Conservation (phyloP, 2,888 invertebrate species). For the Caenorhabditis angaria region DNA sequence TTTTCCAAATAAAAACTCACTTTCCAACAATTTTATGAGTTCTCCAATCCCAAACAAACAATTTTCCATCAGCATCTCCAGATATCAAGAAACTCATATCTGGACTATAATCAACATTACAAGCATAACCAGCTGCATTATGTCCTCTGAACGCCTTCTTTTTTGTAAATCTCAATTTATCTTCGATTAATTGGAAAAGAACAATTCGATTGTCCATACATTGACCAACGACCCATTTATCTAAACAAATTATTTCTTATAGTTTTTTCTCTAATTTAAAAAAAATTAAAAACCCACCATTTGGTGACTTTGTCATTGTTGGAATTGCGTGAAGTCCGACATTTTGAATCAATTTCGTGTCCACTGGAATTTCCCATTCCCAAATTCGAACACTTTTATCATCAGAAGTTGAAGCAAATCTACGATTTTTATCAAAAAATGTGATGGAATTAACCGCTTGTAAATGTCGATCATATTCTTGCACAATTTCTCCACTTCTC, state of each 20-base stretch:
- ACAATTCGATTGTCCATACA: conserved; percentile 98
- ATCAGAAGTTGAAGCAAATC: conserved; percentile 98
- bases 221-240: conserved; percentile 98
- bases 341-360: conserved; percentile 99
- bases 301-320: conserved; percentile 90
- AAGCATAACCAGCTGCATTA: conserved; percentile 99
- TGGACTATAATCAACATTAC: conserved; percentile 93
- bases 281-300: conserved; percentile 76
- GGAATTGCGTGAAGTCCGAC: conserved; percentile 99
- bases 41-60: conserved; percentile 99
- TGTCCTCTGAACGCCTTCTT: conserved; percentile 97
- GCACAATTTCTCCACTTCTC: conserved; percentile 87
- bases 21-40: conserved; percentile 94
- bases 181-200: conserved; percentile 93
- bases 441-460: conserved; percentile 99
- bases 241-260: conserved; percentile 63
- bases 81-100: conserved; percentile 98
- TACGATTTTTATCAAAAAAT: conserved; percentile 95
- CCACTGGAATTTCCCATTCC: conserved; percentile 92
- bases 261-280: background rate
- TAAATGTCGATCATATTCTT: conserved; percentile 96
- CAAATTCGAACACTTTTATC: conserved; percentile 98
- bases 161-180: conserved; percentile 92
- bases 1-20: conserved; percentile 33
- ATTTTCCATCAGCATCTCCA: conserved; percentile 98